Base-by-base conservation (phyloP, 1,140 invertebrate species). In the Idris sp. region DNA sequence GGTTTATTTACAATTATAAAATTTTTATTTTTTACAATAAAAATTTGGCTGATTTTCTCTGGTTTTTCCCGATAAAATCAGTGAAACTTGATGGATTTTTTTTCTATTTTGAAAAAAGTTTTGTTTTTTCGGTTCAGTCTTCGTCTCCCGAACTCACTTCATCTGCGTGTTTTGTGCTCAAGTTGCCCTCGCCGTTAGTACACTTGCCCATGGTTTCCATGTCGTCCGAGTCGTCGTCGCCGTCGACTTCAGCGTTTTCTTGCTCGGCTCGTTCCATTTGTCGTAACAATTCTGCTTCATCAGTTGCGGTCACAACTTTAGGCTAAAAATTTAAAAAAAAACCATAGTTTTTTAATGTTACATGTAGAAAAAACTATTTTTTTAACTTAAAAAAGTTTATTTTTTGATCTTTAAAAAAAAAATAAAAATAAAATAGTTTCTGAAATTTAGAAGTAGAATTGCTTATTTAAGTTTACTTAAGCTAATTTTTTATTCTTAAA, bases 301-400 rank as follows among this genome's bases (percentile, higher is more conserved):
- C 98, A 7, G 95, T 93, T 41, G 98, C 97, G 14, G 98, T 99
- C 5, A 99, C 97, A 41, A 99, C 97, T 91, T 99, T 98, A 33
- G 97, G 97, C 94, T 97, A 80, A 8, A 85, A 83, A 78, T 65
- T 51, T 36, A 36, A 51, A 65, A 22, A 4, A 22, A 22, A 22
- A 22, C 3, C 2, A 4, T 22, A 22, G 6, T 22, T 22, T 22
- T 22, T 6, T 22, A n/a, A 3, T n/a, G 35, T 11, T 54, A 30
- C 16, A n/a, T n/a, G n/a, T n/a, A n/a, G n/a, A n/a, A n/a, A n/a
- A n/a, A n/a, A n/a, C n/a, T n/a, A n/a, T n/a, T n/a, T n/a, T n/a
- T n/a, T n/a, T n/a, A n/a, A n/a, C n/a, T n/a, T n/a, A n/a, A n/a
- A n/a, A n/a, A n/a, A n/a, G n/a, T n/a, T n/a, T n/a, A n/a, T n/a